These are phyloP conservation scores for Drosophila varians DNA, from an alignment of 1,140 invertebrate species.

Conservation along the genomic window DNA sequence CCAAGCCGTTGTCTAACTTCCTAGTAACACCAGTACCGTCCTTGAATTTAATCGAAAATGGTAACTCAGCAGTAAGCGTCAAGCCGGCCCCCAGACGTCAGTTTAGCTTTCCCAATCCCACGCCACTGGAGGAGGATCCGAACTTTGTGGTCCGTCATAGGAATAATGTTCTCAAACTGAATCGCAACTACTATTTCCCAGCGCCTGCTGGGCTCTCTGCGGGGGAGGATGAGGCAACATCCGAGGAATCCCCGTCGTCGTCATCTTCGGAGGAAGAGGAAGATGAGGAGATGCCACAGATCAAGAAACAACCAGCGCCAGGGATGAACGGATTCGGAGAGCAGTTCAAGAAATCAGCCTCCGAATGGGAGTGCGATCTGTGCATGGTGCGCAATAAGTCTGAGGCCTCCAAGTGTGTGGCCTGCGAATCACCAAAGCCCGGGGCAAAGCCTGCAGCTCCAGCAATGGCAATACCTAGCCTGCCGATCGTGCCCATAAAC, in stretches of 20 bases:
- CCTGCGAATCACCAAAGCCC: constrained; percentile 84
- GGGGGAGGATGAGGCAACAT: neutral
- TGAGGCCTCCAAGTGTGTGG: constrained; percentile 86
- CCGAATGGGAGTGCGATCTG: constrained; percentile 87
- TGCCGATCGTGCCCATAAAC: neutral
- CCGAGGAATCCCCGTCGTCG: neutral
- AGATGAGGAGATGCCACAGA: neutral
- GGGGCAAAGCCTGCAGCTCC: neutral
- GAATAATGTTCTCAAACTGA: neutral
- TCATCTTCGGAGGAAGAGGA: neutral
- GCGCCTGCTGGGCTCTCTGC: constrained; percentile 2
- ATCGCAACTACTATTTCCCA: constrained; percentile 19
- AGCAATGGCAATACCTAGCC: neutral
- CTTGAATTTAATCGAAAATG: neutral
- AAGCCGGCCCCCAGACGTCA: neutral
- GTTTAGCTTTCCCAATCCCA: constrained; percentile 26
- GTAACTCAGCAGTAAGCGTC: neutral
- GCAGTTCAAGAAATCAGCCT: constrained; percentile 84
- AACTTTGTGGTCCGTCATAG: too few relatives aligned
- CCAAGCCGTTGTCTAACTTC: constrained; percentile 12
- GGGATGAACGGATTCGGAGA: constrained; percentile 80
- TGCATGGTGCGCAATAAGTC: constrained; percentile 87
- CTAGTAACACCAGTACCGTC: constrained; percentile 2
- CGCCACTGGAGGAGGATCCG: neutral
- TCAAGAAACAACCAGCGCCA: neutral